Conservation (phyloP, 1,140 invertebrate genomes). For the Glossosoma conforme region DNA sequence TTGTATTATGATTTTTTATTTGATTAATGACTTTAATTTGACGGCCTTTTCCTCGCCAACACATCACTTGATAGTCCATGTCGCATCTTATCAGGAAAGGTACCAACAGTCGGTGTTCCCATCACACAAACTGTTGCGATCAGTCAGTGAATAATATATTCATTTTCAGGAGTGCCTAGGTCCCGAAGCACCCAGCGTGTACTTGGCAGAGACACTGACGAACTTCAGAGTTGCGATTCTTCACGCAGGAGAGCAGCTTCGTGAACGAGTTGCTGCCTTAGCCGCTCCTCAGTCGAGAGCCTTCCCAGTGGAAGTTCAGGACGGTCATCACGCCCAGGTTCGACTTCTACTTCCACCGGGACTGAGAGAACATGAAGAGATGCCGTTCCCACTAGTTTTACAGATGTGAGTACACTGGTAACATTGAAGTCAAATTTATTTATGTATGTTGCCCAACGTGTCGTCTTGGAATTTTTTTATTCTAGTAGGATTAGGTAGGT, state of each 20-base stretch:
- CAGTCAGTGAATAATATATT: too few relatives aligned
- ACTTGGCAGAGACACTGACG: slow-evolving; percentile 53
- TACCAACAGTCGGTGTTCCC: too few relatives aligned
- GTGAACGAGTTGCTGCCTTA: slow-evolving; percentile 46
- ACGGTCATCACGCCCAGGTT: slow-evolving; percentile 52
- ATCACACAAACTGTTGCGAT: too few relatives aligned
- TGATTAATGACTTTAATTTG: too few relatives aligned
- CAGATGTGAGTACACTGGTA: slow-evolving; percentile 71
- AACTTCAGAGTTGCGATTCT: slow-evolving; percentile 54
- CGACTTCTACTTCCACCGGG: slow-evolving; percentile 69
- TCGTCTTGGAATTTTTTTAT: too few relatives aligned
- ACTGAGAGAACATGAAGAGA: slow-evolving; percentile 73
- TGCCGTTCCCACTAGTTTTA: slow-evolving; percentile 73
- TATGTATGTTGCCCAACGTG: too few relatives aligned
- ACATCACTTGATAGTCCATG: too few relatives aligned
- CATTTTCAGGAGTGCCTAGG: slow-evolving; percentile 69
- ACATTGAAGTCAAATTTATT: too few relatives aligned
- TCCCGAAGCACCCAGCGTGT: slow-evolving; percentile 61
- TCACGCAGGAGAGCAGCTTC: slow-evolving; percentile 50
- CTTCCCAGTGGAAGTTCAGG: slow-evolving; percentile 54
- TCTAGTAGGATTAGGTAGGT: too few relatives aligned
- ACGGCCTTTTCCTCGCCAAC: too few relatives aligned
- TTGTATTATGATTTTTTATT: too few relatives aligned
- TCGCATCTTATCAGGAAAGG: too few relatives aligned
- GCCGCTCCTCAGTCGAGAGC: slow-evolving; percentile 56